A percentile compares a stretch with the other conserved stretches of the same genome.
These are phyloP conservation scores for Autographa gamma DNA, from an alignment of 2,888 invertebrate genomes.

Conservation along the genomic window DNA sequence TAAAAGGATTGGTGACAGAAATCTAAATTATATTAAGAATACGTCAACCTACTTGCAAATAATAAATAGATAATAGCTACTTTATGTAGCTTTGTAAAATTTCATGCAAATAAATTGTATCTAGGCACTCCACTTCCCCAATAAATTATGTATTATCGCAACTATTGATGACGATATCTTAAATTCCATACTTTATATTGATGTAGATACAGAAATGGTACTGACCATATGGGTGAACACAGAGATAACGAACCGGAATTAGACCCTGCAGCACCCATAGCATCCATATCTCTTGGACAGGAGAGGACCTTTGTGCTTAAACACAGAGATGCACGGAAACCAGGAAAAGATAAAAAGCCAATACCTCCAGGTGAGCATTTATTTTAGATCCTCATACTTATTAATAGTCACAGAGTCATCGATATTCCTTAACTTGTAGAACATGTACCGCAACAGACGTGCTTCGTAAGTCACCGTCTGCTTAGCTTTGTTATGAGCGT, in stretches of 20 bases:
- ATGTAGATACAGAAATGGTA: slow-evolving; percentile 91
- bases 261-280: slow-evolving; percentile 90
- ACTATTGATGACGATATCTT: neutral
- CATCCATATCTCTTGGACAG: slow-evolving; percentile 91
- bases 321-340: slow-evolving; percentile 88
- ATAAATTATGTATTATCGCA: neutral
- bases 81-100: too few relatives aligned
- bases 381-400: slow-evolving; percentile 88
- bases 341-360: slow-evolving; percentile 79
- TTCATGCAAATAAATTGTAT: too few relatives aligned
- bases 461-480: slow-evolving; percentile 98
- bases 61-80: too few relatives aligned
- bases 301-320: slow-evolving; percentile 90
- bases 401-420: slow-evolving; percentile 87
- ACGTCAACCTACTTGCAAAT: too few relatives aligned
- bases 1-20: too few relatives aligned
- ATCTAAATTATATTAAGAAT: too few relatives aligned
- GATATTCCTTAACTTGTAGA: slow-evolving; percentile 91
- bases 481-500: slow-evolving; percentile 92
- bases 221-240: slow-evolving; percentile 92
- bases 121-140: neutral
- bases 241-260: slow-evolving; percentile 92
- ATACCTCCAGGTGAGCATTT: slow-evolving; percentile 82
- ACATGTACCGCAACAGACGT: slow-evolving; percentile 93
- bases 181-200: slow-evolving; percentile 6